Base-by-base conservation (phyloP, 2,113 vertebrate genomes). In the Thermophis baileyi region DNA sequence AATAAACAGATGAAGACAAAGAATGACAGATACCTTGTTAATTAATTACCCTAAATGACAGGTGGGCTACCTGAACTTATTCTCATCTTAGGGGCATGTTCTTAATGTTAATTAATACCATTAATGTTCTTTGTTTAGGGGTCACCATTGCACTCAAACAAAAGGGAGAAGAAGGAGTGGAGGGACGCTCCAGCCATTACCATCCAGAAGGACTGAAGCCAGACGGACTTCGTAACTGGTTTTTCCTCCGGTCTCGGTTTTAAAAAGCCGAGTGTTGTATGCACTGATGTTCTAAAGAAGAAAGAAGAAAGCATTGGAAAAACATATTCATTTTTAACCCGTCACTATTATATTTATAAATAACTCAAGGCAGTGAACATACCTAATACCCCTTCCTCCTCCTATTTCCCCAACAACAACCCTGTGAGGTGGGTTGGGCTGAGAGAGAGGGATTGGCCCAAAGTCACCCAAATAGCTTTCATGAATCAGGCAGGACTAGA, bases 241-340 rank as follows among this genome's bases (percentile, higher is more conserved):
- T 91, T 98, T 98, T 18, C 97, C 98, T 1, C 95, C 96, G 0
- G 91, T 92, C 0, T 96, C 95, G 4, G 89, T 98, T 96, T 99
- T 99, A 94, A 99, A 99, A 93, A 99, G 97, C 49, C 99, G 98
- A 0, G 98, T 99, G 96, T 99, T 99, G 96, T 99, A 99, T 53
- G 99, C 98, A 90, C 98, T 98, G 94, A 99, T 97, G 96, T 98
- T 98, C 99, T 99, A 74, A 22, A 95, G 20, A 95, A 88, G 25
- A 94, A 57, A 89, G 14, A 57, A 10, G 81, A 47, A 53, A 40
- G 7, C 50, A 46, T 18, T 10, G 46, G 85, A 20, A 40, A 81
- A 40, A 81, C 1, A 1, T 20, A 40, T n/a, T 63, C 14, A 30
- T 30, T 69, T 69, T n/a, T 69, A 60, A n/a, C 60, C 57, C 4